These are phyloP conservation scores for Cyprinodon brontotheroides DNA, from an alignment of 2,113 vertebrate genomes.

Conservation along the genomic window DNA sequence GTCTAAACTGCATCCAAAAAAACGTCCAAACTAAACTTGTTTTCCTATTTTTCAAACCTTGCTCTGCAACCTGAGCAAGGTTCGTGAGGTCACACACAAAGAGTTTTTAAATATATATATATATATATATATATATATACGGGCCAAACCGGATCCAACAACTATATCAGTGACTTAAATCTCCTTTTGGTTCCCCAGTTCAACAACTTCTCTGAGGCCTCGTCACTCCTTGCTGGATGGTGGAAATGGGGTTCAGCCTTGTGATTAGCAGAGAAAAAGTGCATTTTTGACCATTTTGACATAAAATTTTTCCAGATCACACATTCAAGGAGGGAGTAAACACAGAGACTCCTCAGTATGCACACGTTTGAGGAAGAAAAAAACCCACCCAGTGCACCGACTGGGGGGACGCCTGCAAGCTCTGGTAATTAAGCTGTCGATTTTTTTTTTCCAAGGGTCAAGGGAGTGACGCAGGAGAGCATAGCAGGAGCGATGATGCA, in stretches of 20 bases:
- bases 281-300: not conserved
- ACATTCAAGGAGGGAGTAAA: not conserved
- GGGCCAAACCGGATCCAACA: not conserved
- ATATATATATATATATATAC: too few relatives aligned
- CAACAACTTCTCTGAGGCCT: not conserved
- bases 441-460: constrained; percentile 66
- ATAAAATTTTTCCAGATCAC: not conserved
- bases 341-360: constrained; percentile 11
- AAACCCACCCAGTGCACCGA: constrained; percentile 29
- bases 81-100: not conserved
- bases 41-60: not conserved
- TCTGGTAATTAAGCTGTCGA: constrained; percentile 68
- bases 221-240: not conserved
- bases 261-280: not conserved
- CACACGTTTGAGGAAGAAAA: constrained; percentile 1
- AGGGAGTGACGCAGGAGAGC: constrained; percentile 64
- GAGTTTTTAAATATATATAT: not conserved
- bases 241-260: not conserved
- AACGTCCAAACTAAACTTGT: too few relatives aligned
- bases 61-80: not conserved
- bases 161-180: not conserved
- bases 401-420: constrained; percentile 41
- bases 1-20: not conserved
- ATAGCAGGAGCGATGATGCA: constrained; percentile 62
- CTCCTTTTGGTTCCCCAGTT: not conserved